Base-by-base conservation (phyloP, 2,797 vertebrate species). In the Diplodus puntazzo region DNA sequence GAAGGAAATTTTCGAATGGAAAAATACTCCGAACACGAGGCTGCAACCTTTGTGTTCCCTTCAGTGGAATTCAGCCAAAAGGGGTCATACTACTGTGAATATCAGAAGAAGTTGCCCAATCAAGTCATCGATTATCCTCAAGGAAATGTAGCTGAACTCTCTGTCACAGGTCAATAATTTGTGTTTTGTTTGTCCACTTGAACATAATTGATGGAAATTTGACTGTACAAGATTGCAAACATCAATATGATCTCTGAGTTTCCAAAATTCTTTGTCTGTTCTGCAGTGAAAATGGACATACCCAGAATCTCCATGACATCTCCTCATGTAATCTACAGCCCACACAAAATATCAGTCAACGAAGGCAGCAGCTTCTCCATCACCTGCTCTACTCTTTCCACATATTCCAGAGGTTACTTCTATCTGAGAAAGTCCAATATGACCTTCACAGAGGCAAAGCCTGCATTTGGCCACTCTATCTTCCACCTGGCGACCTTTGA, bases 271-370 rank as follows among this genome's bases (percentile, higher is more conserved):
- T 48, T 0, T 67, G 69, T 79, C 42, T 82, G 1, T 25, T 80
- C 30, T 79, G 21, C 82, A 95, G 95, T 95, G 55, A 85, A 59
- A 12, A 5, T 95, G 71, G 90, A 89, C 34, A 84, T 50, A 20
- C 95, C 95, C 72, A 88, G 16, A 25, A 93, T 96, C 80, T 90
- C 89, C 42, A 57, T 94, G 65, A 73, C 85, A 1, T 89, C 87
- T n/a, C 87, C 85, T 61, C 66, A 92, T 54, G 80, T 92, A 77
- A 63, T 88, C 52, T 89, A 72, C 84, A 91, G 80, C 55, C 88
- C 92, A 4, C 89, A 92, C 13, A 83, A 77, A 70, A 59, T 92
- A 78, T 79, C 92, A 0, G 70, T 95, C 73, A 75, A 13, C 25
- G n/a, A 73, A 71, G 94, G 93, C 73, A 85, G 67, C 61, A 69